These are phyloP conservation scores for Echeneis naucrates DNA, from an alignment of 2,797 vertebrate species.

Conservation along the genomic window DNA sequence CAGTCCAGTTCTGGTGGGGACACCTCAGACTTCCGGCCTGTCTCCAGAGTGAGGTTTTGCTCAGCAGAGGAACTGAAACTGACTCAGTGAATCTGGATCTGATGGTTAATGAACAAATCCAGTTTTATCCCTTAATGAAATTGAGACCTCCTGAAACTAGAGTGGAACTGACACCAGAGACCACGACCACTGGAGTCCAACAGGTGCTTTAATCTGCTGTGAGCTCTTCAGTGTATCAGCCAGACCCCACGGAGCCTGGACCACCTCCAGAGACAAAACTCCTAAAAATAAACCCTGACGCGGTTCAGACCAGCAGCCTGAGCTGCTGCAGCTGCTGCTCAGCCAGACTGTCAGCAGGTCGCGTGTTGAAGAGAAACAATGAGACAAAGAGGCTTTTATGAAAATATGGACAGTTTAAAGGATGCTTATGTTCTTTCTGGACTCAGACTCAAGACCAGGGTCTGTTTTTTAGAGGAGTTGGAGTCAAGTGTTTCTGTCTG, in stretches of 20 bases:
- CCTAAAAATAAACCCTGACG: slow-evolving; percentile 39
- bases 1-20: no score
- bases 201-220: slow-evolving; percentile 38
- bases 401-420: neutral
- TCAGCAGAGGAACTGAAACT: neutral
- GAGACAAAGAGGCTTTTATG: neutral
- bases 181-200: neutral
- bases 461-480: no score
- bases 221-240: slow-evolving; percentile 23
- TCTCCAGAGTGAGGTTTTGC: no score
- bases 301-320: neutral
- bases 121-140: no score
- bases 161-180: neutral
- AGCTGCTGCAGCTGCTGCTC: slow-evolving; percentile 1
- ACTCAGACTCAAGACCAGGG: no score
- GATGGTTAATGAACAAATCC: neutral
- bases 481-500: no score
- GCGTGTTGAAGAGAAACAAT: slow-evolving; percentile 2
- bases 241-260: slow-evolving; percentile 38
- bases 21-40: no score
- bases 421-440: neutral
- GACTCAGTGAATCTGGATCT: no score
- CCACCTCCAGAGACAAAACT: slow-evolving; percentile 4
- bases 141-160: neutral
- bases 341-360: slow-evolving; percentile 23